These are phyloP conservation scores for Diachasmimorpha longicaudata DNA, from an alignment of 1,140 invertebrate genomes.

Conservation along the genomic window DNA sequence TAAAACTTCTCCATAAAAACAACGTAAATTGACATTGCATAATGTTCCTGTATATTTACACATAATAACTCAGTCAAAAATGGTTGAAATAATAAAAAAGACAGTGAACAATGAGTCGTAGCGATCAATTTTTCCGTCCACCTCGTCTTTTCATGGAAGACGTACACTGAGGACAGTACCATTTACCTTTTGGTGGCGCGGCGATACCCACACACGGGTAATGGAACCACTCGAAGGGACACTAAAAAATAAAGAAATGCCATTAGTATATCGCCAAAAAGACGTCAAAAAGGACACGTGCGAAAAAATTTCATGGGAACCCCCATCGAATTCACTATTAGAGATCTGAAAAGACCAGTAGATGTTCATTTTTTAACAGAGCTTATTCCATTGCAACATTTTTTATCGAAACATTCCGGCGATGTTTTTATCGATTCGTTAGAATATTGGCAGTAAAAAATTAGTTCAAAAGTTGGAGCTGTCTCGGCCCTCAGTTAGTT, in stretches of 20 bases:
- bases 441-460: too few species aligned
- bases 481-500: too few species aligned
- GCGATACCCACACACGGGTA: slow-evolving; percentile 96
- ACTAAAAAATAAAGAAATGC: slow-evolving; percentile 68
- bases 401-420: too few species aligned
- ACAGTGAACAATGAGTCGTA: slow-evolving; percentile 10
- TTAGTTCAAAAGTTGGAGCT: too few species aligned
- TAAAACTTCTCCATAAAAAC: neutral
- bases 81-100: neutral
- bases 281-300: neutral
- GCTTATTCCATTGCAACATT: too few species aligned
- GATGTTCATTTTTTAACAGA: too few species aligned
- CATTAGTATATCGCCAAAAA: slow-evolving; percentile 19
- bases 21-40: neutral
- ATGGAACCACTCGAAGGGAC: slow-evolving; percentile 98
- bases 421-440: too few species aligned
- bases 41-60: neutral
- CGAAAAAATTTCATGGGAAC: too few species aligned
- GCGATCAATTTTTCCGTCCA: slow-evolving; percentile 72
- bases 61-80: neutral
- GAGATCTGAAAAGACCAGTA: too few species aligned
- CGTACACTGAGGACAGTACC: slow-evolving; percentile 96
- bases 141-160: slow-evolving; percentile 87
- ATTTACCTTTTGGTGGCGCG: slow-evolving; percentile 95
- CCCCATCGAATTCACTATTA: too few species aligned